Base-by-base conservation (phyloP, 2,888 invertebrate genomes). In the Danaus chrysippus region DNA sequence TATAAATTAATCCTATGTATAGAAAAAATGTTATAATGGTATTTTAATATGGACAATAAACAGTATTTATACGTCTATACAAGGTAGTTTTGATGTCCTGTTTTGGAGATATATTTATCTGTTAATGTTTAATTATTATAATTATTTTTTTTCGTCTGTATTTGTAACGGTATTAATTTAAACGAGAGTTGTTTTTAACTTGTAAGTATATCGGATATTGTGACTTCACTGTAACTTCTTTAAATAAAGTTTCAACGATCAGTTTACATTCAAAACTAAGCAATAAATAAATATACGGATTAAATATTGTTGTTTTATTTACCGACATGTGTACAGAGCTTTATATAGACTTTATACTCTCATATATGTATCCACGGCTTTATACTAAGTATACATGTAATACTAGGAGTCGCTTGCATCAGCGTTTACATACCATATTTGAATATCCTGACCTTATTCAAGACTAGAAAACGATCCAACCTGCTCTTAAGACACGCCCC, bases 31-130 rank as follows among this genome's bases (percentile, higher is more conserved):
- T 69, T 72, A 71, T 71, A 76, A 77, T 80, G 78, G 84, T 86
- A 84, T 84, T 86, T 86, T 76, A 76, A 83, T 86, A 81, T 86
- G 81, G 90, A 90, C 89, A 90, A 89, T 89, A 90, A 88, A 81
- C 88, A 89, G 88, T 90, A 89, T 89, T 90, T 87, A 87, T 64
- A 65, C 64, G 64, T 62, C 53, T 74, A 71, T 74, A 77, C 78
- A 75, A 76, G 74, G 71, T 74, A 75, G 73, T 75, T 73, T 76
- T 73, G 77, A 82, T 81, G 82, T 83, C 81, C 86, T 89, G 81
- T 80, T 87, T 84, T 81, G 73, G 71, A 75, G 70, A 83, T 84
- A 83, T 87, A 86, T 87, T 81, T 86, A 82, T 84, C 80, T 85
- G 87, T 88, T 89, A 77, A 84, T 73, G 82, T 87, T 88, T 87